phyloP scores from a whole-genome alignment of 2,797 vertebrate genomes.

The Salmo trutta region DNA sequence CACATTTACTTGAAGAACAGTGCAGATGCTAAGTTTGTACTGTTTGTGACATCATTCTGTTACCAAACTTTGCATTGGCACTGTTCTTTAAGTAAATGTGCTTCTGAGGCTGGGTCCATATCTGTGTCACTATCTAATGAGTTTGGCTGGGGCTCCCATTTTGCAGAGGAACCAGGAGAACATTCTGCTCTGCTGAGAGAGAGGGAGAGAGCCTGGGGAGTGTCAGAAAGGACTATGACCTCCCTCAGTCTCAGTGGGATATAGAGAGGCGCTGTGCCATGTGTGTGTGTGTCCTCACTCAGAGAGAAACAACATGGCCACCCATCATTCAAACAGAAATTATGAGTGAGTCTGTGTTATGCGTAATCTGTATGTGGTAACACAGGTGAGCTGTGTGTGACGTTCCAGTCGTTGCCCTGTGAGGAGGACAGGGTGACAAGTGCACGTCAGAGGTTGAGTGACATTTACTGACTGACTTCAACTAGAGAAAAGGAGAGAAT shows the following conservation, averaged over 20 bases:
- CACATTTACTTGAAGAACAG: too few species aligned
- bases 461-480: neutral
- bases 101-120: conserved; percentile 8
- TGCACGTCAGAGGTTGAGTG: neutral
- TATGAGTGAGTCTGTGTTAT: neutral
- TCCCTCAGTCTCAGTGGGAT: conserved; percentile 17
- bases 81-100: conserved; percentile 1
- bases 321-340: neutral
- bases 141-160: conserved; percentile 6
- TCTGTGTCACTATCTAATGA: conserved; percentile 28
- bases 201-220: conserved; percentile 19
- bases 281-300: neutral
- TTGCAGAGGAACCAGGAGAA: conserved; percentile 19
- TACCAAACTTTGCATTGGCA: too few species aligned
- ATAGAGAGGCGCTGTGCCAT: neutral
- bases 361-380: neutral
- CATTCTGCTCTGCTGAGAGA: conserved; percentile 25
- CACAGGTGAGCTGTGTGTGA: neutral
- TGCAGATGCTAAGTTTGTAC: too few species aligned
- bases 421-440: neutral
- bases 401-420: neutral
- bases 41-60: too few species aligned
- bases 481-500: neutral
- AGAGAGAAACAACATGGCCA: conserved; percentile 13
- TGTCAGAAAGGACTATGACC: conserved; percentile 10